phyloP scores from a whole-genome alignment of 30 jellyfish, hydroid and myxozoan genomes.

The Clytia hemisphaerica region DNA sequence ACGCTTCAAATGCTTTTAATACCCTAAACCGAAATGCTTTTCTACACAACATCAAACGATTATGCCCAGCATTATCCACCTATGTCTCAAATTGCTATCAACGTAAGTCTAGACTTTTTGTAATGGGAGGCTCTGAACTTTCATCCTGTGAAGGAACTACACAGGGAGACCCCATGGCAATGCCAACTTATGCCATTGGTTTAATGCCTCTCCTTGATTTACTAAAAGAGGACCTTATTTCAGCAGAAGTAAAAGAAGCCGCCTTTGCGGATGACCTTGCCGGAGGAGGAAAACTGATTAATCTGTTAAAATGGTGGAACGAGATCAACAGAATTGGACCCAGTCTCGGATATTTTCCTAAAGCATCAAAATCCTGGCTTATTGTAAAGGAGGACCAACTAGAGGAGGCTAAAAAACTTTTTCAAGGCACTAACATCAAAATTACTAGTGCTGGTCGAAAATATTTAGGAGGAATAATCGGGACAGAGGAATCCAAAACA shows the following conservation, averaged over 20 bases:
- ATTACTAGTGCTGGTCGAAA: too few species aligned
- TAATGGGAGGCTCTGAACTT: constrained; percentile 4
- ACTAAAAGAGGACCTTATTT: too few species aligned
- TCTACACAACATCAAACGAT: constrained; percentile 14
- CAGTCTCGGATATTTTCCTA: constrained; percentile 1
- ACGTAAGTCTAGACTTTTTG: constrained; percentile 11
- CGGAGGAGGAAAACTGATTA: background rate
- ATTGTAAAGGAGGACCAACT: too few species aligned
- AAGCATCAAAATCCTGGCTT: too few species aligned
- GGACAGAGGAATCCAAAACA: too few species aligned
- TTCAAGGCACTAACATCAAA: too few species aligned
- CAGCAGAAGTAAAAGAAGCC: background rate
- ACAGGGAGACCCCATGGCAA: too few species aligned
- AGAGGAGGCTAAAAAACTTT: too few species aligned
- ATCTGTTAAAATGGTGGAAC: background rate
- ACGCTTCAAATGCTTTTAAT: constrained; percentile 38
- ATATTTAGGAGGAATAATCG: too few species aligned
- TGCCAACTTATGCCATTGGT: too few species aligned
- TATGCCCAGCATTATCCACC: constrained; percentile 22
- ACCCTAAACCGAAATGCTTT: constrained; percentile 16
- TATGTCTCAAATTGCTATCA: background rate
- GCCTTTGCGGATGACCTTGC: constrained; percentile 5
- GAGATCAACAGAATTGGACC: background rate
- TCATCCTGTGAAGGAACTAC: too few species aligned
- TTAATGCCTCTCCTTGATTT: too few species aligned